Evolutionary conservation across 2,113 vertebrate species (phyloP).

Genomic region (Brachypodius melanocephalos): DNA sequence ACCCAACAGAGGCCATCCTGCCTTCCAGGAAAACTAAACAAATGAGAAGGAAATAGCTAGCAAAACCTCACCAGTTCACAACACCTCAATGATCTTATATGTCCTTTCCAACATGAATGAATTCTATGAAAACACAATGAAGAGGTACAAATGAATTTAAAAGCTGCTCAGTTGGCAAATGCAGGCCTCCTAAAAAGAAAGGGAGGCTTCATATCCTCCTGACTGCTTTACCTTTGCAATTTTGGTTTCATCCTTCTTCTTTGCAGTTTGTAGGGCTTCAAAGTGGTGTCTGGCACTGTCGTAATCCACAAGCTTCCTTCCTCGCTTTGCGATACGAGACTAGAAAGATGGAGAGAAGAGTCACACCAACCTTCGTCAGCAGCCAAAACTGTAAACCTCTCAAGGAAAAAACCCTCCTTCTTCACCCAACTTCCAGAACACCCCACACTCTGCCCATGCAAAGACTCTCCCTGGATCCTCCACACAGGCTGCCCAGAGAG

Average conservation of each 20-base stretch:
- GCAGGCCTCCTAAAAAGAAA: not conserved
- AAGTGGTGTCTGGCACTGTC: constrained; percentile 96
- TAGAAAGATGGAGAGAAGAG: constrained; percentile 34
- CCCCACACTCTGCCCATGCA: not conserved
- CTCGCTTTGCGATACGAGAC: constrained; percentile 94
- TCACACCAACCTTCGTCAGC: not conserved
- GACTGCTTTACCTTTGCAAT: constrained; percentile 86
- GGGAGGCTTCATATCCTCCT: not conserved
- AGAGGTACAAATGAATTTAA: not conserved
- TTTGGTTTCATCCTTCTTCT: constrained; percentile 96
- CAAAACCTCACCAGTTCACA: not conserved
- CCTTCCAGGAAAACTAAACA: not conserved
- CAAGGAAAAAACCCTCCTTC: not conserved
- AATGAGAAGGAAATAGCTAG: not conserved
- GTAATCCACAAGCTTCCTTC: constrained; percentile 94
- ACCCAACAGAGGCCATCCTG: not conserved
- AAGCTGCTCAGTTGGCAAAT: not conserved
- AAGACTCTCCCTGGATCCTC: not conserved
- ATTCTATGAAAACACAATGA: not conserved
- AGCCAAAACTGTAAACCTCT: not conserved
- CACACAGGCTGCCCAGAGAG: not conserved
- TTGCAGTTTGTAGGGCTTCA: constrained; percentile 89
- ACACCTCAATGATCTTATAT: not conserved
- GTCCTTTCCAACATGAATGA: not conserved
- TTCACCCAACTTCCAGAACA: not conserved